phyloP scores from a whole-genome alignment of 2,113 vertebrate species.

The Mus musculus region GRCm39 chr2:63316001-63316500 shows the following conservation, averaged over 20 bases:
- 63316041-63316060: not conserved
- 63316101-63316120: not conserved
- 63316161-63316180: not conserved
- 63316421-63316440: not conserved
- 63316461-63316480: not conserved
- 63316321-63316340: not conserved
- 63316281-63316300: not conserved
- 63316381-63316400: not conserved
- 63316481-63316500: not conserved
- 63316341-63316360: not conserved
- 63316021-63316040: not conserved
- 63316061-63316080: not conserved
- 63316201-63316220: no score
- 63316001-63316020: not conserved
- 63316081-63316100: not conserved
- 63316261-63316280: not conserved
- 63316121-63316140: no score
- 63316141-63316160: no score
- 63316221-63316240: not conserved
- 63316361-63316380: not conserved
- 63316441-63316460: slow-evolving; percentile 10
- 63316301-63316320: not conserved
- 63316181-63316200: not conserved
- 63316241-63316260: not conserved
- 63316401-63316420: not conserved